phyloP scores from a whole-genome alignment of 2,113 vertebrate genomes.

The Furnarius figulus region DNA sequence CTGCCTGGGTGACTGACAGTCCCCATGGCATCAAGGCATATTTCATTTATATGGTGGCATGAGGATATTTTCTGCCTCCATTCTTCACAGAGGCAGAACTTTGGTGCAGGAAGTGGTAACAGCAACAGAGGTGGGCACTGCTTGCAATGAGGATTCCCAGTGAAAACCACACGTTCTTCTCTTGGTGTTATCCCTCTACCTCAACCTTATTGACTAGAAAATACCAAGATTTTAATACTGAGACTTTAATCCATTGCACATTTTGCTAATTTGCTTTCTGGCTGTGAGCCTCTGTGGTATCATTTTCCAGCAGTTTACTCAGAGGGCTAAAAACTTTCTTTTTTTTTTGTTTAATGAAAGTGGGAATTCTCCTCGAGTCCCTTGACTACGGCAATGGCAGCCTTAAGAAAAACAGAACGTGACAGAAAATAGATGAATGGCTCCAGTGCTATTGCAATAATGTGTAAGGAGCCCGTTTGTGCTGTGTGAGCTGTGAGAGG shows the following conservation, averaged over 20 bases:
- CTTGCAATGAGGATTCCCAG: background rate
- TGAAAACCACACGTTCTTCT: background rate
- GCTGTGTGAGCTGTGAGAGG: background rate
- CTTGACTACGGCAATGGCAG: slow-evolving; percentile 9
- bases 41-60: background rate
- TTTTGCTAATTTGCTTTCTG: slow-evolving; percentile 58
- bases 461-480: background rate
- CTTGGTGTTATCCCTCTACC: background rate
- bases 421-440: slow-evolving; percentile 43
- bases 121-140: background rate
- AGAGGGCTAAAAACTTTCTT: slow-evolving; percentile 1
- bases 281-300: slow-evolving; percentile 38
- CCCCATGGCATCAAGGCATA: background rate
- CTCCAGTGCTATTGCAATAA: slow-evolving; percentile 6
- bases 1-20: background rate
- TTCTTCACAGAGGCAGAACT: background rate
- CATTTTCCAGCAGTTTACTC: slow-evolving; percentile 57
- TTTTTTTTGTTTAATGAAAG: slow-evolving; percentile 55
- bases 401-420: slow-evolving; percentile 54
- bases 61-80: background rate
- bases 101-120: background rate
- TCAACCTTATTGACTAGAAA: background rate
- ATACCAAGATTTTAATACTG: background rate
- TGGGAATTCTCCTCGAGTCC: slow-evolving; percentile 13
- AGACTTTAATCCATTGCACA: slow-evolving; percentile 23